Evolutionary conservation across 2,113 vertebrate genomes (phyloP).

Genomic region (Orthochromis indermauri): DNA sequence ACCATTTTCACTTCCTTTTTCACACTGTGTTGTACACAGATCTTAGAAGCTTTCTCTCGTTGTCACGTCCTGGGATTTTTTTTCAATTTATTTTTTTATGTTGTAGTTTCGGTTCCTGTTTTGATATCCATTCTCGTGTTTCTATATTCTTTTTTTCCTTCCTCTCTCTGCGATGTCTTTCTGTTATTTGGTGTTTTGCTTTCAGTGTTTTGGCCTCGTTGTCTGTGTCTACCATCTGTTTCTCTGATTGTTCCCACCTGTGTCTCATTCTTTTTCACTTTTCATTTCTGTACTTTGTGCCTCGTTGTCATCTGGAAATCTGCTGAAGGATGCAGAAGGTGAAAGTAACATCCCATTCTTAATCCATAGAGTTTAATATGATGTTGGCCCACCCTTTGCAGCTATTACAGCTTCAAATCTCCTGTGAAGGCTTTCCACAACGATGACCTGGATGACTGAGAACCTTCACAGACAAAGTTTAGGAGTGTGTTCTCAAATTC

Average conservation of each 20-base stretch:
- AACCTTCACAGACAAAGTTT: not conserved
- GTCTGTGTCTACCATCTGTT: not conserved
- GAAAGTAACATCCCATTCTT: not conserved
- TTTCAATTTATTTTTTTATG: fast-evolving
- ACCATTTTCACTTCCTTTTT: not conserved
- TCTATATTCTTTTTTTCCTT: not conserved
- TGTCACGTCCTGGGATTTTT: not conserved
- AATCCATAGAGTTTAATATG: not conserved
- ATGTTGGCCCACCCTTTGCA: not conserved
- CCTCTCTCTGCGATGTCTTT: not conserved
- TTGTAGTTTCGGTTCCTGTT: not conserved
- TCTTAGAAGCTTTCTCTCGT: not conserved
- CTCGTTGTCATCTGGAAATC: not conserved
- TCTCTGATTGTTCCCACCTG: not conserved
- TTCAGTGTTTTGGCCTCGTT: not conserved
- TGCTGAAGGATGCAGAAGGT: not conserved
- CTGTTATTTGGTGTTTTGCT: not conserved
- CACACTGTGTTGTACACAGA: not conserved
- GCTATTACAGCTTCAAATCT: not conserved
- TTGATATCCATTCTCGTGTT: not conserved
- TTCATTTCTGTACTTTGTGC: not conserved
- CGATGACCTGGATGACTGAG: not conserved
- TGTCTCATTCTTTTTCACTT: not conserved
- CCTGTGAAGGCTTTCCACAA: not conserved
- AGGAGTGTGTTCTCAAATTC: not conserved